These are phyloP conservation scores for Dicerorhinus sumatrensis DNA, from an alignment of 2,113 vertebrate species.

Conservation along the genomic window DNA sequence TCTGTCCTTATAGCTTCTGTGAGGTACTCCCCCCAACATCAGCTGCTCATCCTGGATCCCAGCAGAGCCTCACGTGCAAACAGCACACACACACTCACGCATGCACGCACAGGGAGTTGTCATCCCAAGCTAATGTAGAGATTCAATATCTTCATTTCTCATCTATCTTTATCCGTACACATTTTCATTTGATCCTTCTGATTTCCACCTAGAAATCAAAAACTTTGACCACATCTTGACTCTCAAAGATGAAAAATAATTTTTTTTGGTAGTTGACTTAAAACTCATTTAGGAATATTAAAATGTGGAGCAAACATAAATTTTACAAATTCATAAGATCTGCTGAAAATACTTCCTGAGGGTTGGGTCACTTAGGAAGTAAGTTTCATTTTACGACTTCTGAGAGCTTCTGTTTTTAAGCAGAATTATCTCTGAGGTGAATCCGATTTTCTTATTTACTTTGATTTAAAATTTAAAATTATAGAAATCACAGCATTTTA, in stretches of 20 bases:
- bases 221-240: not conserved
- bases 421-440: not conserved
- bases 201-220: not conserved
- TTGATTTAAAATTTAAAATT: constrained; percentile 31
- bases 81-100: not conserved
- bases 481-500: not conserved
- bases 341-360: not conserved
- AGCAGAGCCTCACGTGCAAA: not conserved
- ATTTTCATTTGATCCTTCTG: not conserved
- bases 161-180: not conserved
- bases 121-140: not conserved
- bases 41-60: not conserved
- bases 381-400: not conserved
- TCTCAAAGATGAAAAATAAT: constrained; percentile 6
- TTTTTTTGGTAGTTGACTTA: not conserved
- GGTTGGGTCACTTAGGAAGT: not conserved
- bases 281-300: not conserved
- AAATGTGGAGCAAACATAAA: not conserved
- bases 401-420: constrained; percentile 4
- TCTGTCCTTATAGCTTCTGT: not conserved
- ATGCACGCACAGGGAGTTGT: not conserved
- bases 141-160: constrained; percentile 24
- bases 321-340: not conserved
- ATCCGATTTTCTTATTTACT: constrained; percentile 25
- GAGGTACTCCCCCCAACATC: not conserved